Evolutionary conservation across 1,140 invertebrate genomes (phyloP), one percentile per base, ranked within the genome.

Genomic region (Melipona quadrifasciata): DNA sequence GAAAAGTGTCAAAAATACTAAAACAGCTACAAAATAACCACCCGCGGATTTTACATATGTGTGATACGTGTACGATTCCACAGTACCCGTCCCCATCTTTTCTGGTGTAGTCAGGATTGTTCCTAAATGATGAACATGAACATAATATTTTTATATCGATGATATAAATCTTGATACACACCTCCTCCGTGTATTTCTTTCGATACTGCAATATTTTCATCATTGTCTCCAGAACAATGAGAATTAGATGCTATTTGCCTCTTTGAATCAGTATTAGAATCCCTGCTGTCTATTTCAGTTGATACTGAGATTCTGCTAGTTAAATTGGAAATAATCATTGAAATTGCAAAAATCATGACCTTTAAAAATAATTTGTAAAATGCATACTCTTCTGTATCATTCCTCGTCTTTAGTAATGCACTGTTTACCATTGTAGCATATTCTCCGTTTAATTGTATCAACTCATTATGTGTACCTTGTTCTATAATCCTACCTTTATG

Each of bases 401-500:
- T 57, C 21, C 89, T 70, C 2, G 51, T 68, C 34, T 67, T 81
- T 34, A 89, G 11, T 19, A 65, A 39, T 3, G 74, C 39, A 27
- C 72, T 90, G 12, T 90, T 91, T 14, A 93, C 88, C 89, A 93
- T 92, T 1, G 86, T 64, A 0, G 95, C 95, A 85, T 98, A 98
- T 76, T 97, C 95, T 34, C 96, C 95, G 75, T 96, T 95, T 86
- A 94, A 95, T 12, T 95, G 92, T 64, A 97, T 94, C 55, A 98
- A 93, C 83, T 97, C 95, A 10, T 95, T 91, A 90, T 97, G 97
- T 39, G 94, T 96, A 27, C 97, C 97, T 90, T 96, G 94, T 87
- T 96, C 96, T 84, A 96, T 95, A 67, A 97, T 96, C 91, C 94
- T 93, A 21, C 97, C 97, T 93, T 97, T 93, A 57, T 94, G 94